phyloP scores from a whole-genome alignment of 2,113 vertebrate genomes.

The Trochalopteron elliotii region DNA sequence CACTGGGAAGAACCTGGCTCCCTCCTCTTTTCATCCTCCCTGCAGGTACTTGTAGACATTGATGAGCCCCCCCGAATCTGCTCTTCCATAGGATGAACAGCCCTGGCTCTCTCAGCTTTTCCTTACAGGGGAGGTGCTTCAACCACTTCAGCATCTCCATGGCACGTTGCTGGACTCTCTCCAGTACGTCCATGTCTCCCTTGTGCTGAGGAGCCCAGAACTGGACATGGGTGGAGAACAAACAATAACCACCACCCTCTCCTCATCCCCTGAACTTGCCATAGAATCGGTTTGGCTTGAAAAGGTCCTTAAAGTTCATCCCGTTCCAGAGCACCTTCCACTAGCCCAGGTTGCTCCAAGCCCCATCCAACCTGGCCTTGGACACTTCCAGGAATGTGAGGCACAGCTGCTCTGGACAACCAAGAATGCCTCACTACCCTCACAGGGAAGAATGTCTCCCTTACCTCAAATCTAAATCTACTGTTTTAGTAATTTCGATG shows the following conservation, averaged over 20 bases:
- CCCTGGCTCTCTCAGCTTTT: background rate
- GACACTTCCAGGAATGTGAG: background rate
- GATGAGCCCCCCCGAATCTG: background rate
- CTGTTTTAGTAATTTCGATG: background rate
- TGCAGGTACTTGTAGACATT: background rate
- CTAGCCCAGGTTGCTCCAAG: rapidly evolving
- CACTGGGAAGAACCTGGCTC: background rate
- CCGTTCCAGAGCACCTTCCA: background rate
- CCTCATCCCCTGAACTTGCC: background rate
- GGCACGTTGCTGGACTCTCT: rapidly evolving
- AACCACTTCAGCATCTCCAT: background rate
- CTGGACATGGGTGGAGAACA: background rate
- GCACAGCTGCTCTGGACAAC: background rate
- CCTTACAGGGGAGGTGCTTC: background rate
- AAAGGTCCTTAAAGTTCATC: background rate
- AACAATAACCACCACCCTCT: background rate
- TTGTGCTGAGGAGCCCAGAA: background rate
- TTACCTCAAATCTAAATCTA: background rate
- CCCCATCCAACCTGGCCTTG: background rate
- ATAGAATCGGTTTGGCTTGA: background rate
- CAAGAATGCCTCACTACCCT: background rate
- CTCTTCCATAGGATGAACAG: background rate
- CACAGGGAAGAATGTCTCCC: background rate
- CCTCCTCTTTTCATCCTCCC: background rate
- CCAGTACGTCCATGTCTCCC: background rate